A percentile compares a stretch with the other conserved stretches of the same genome.
Evolutionary conservation across 2,888 invertebrate species (phyloP).

Genomic region (Sinodicranocentrus sp.): DNA sequence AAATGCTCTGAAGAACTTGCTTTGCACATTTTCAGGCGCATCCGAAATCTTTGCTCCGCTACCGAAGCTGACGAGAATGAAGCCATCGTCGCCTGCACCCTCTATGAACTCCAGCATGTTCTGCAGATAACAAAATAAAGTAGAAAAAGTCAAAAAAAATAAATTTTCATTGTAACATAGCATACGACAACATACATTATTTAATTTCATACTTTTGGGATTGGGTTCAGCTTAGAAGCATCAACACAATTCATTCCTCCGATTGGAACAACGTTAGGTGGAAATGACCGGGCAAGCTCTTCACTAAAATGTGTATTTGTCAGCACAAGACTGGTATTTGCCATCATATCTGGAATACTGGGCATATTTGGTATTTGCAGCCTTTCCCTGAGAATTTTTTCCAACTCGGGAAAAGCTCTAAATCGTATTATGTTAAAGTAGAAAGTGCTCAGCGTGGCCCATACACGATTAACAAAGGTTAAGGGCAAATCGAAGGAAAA

Average conservation of each 20-base stretch:
- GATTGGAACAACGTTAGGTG: constrained; percentile 50
- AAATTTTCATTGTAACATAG: background rate
- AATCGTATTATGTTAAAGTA: constrained; percentile 31
- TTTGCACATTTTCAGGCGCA: constrained; percentile 87
- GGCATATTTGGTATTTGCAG: constrained; percentile 68
- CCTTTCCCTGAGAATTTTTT: constrained; percentile 52
- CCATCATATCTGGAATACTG: constrained; percentile 37
- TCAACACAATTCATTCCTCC: constrained; percentile 61
- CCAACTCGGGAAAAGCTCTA: constrained; percentile 19
- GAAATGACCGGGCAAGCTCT: constrained; percentile 64
- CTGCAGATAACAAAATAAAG: too few relatives aligned
- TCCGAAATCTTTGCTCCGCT: constrained; percentile 80
- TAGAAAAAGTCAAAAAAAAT: background rate
- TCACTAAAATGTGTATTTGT: constrained; percentile 70
- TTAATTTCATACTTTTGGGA: constrained; percentile 38
- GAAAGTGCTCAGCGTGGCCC: constrained; percentile 38
- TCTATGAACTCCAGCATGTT: constrained; percentile 68
- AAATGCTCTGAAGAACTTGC: constrained; percentile 86
- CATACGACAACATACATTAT: background rate
- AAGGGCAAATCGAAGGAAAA: constrained; percentile 55
- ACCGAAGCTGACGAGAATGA: constrained; percentile 72
- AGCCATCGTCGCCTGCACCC: constrained; percentile 60
- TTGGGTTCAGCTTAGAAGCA: constrained; percentile 22
- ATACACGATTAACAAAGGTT: constrained; percentile 35
- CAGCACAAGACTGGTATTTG: constrained; percentile 67